phyloP scores from a whole-genome alignment of 2,888 invertebrate species.

The Papilio protenor region DNA sequence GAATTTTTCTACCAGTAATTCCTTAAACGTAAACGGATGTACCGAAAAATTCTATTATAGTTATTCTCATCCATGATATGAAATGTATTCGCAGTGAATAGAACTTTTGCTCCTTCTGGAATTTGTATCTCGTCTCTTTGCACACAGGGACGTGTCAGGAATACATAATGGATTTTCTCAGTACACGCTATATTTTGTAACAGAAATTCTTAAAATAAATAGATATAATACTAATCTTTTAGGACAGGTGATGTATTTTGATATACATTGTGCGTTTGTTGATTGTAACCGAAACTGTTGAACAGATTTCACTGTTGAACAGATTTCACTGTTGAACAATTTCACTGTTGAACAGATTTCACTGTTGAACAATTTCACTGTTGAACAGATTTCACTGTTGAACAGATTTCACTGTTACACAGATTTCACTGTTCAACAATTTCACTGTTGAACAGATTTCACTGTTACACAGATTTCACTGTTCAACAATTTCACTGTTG shows the following conservation, averaged over 20 bases:
- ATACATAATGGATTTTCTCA: conserved; percentile 54
- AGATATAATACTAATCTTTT: conserved; percentile 24
- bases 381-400: too few species aligned
- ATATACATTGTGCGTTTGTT: too few species aligned
- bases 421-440: too few species aligned
- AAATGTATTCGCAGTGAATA: conserved; percentile 67
- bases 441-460: too few species aligned
- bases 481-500: too few species aligned
- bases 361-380: too few species aligned
- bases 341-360: too few species aligned
- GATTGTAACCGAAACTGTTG: too few species aligned
- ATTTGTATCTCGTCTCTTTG: conserved; percentile 79
- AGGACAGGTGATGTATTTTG: not conserved
- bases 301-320: too few species aligned
- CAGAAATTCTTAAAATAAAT: conserved; percentile 38
- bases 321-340: too few species aligned
- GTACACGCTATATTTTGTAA: conserved; percentile 31
- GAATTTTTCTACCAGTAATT: not conserved
- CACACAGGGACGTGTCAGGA: conserved; percentile 74
- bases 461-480: too few species aligned
- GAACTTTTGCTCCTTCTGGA: conserved; percentile 73
- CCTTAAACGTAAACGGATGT: not conserved
- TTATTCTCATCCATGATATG: conserved; percentile 26
- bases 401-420: too few species aligned
- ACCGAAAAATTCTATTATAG: conserved; percentile 21